A percentile compares a stretch with the other conserved stretches of the same genome.
Conservation (phyloP, 1,140 invertebrate species). For the Penaeus indicus region DNA sequence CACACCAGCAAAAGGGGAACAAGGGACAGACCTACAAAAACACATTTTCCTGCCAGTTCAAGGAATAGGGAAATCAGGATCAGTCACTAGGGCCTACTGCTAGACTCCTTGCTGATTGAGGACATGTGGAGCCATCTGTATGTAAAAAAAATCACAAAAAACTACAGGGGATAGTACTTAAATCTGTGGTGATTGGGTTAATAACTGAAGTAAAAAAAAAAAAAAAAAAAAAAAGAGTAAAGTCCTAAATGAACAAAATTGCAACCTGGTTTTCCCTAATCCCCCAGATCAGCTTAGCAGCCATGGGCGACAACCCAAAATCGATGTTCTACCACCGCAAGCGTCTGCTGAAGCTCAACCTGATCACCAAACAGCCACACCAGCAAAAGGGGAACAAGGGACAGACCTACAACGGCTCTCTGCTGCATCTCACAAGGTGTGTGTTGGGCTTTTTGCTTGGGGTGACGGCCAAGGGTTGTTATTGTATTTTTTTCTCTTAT, state of each 20-base stretch:
- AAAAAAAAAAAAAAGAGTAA: too few relatives aligned
- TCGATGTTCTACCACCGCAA: slow-evolving; percentile 79
- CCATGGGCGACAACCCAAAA: slow-evolving; percentile 76
- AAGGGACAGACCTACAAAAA: slow-evolving; percentile 58
- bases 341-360: slow-evolving; percentile 74
- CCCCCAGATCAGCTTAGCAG: slow-evolving; percentile 61
- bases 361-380: slow-evolving; percentile 78
- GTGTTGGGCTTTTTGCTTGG: background rate
- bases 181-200: too few relatives aligned
- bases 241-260: background rate
- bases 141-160: too few relatives aligned
- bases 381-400: slow-evolving; percentile 61
- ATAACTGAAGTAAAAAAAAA: too few relatives aligned
- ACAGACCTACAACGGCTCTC: slow-evolving; percentile 59
- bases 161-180: too few relatives aligned
- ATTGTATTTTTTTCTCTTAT: background rate
- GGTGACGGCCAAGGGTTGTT: slow-evolving; percentile 9
- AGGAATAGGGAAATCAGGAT: too few relatives aligned
- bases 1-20: slow-evolving; percentile 66
- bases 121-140: too few relatives aligned
- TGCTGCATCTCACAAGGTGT: slow-evolving; percentile 62
- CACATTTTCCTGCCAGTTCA: too few relatives aligned
- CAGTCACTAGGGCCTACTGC: too few relatives aligned
- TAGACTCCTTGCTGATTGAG: too few relatives aligned
- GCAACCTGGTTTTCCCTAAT: background rate